Conservation (phyloP, 1,140 invertebrate species). For the Bombus confusus region DNA sequence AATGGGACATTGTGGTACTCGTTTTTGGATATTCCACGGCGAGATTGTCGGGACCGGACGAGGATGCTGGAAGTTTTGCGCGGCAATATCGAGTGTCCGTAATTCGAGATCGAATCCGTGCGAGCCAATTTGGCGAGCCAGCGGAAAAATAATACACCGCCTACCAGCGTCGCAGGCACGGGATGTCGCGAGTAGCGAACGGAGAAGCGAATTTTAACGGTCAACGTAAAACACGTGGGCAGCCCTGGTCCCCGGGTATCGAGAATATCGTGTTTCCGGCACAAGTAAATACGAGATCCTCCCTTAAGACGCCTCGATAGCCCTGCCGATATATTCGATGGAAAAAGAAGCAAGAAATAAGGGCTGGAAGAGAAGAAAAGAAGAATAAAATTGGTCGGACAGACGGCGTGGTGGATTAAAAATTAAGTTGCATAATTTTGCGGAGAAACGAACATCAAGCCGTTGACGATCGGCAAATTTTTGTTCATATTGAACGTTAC, state of each 20-base stretch:
- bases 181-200: slow-evolving; percentile 59
- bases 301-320: slow-evolving; percentile 45
- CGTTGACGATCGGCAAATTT: too few relatives aligned
- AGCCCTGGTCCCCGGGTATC: slow-evolving; percentile 31
- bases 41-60: slow-evolving; percentile 12
- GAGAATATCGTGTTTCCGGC: slow-evolving; percentile 62
- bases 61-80: slow-evolving; percentile 55
- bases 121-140: slow-evolving; percentile 76
- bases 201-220: slow-evolving; percentile 67
- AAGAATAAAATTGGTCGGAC: background rate
- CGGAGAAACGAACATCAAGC: background rate
- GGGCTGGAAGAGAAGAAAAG: background rate
- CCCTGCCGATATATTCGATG: slow-evolving; percentile 42
- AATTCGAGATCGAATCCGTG: slow-evolving; percentile 74
- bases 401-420: background rate
- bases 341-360: background rate
- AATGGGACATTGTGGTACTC: slow-evolving; percentile 72
- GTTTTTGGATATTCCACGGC: slow-evolving; percentile 63
- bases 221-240: slow-evolving; percentile 65
- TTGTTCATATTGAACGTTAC: too few relatives aligned
- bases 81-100: slow-evolving; percentile 72
- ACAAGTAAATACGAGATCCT: slow-evolving; percentile 44
- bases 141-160: slow-evolving; percentile 77
- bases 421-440: too few relatives aligned
- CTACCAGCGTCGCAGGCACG: slow-evolving; percentile 57